These are phyloP conservation scores for Perizoma flavofasciatum DNA, from an alignment of 2,888 invertebrate species.

Conservation along the genomic window DNA sequence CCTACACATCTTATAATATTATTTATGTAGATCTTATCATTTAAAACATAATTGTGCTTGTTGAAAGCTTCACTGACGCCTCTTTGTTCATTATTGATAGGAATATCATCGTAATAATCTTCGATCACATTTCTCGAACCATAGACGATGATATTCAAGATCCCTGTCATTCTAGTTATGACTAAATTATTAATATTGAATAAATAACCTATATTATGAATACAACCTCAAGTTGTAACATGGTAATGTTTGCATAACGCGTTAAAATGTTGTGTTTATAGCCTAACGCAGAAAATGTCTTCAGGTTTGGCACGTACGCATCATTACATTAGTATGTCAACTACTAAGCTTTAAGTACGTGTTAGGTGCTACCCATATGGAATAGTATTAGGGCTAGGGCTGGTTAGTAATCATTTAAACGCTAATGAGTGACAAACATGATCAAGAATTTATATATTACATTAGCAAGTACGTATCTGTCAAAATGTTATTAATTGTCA, in stretches of 20 bases:
- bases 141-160: conserved; percentile 26
- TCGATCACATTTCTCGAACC: conserved; percentile 28
- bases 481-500: too few relatives aligned
- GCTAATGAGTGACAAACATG: not conserved
- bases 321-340: conserved; percentile 23
- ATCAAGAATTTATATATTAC: too few relatives aligned
- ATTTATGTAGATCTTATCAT: not conserved
- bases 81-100: not conserved
- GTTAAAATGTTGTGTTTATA: conserved; percentile 55
- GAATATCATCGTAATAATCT: not conserved
- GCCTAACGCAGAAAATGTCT: conserved; percentile 40
- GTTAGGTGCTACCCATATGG: not conserved
- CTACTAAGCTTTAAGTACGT: conserved; percentile 7
- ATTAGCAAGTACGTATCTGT: too few relatives aligned
- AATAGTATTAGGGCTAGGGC: not conserved
- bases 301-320: conserved; percentile 21
- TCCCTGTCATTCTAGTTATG: conserved; percentile 33
- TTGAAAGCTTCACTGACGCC: not conserved
- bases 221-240: conserved; percentile 45
- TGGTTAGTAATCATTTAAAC: not conserved
- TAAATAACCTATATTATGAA: conserved; percentile 50
- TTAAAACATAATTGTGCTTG: not conserved
- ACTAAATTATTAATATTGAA: conserved; percentile 48
- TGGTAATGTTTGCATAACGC: conserved; percentile 54
- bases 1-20: not conserved